Conservation (phyloP, 2,113 vertebrate genomes). For the Zapornia atra region DNA sequence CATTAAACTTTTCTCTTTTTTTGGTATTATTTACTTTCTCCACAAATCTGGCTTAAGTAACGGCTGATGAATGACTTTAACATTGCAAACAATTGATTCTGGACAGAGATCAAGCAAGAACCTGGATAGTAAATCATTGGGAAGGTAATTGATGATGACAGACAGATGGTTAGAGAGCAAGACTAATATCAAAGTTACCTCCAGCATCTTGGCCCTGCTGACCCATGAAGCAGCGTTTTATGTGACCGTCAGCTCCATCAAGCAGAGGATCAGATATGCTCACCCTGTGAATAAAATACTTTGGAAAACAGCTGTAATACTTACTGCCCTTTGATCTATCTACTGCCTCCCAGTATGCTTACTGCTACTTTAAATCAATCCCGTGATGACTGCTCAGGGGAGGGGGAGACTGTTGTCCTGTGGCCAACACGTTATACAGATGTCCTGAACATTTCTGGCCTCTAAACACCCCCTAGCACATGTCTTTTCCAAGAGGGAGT, state of each 20-base stretch:
- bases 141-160: not conserved
- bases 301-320: not conserved
- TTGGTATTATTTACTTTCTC: not conserved
- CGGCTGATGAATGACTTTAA: not conserved
- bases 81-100: not conserved
- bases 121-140: not conserved
- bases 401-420: not conserved
- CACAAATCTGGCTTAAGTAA: not conserved
- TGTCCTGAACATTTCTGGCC: not conserved
- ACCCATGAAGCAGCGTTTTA: not conserved
- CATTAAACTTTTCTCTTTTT: not conserved
- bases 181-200: not conserved
- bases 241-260: not conserved
- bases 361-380: conserved; percentile 9
- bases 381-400: not conserved
- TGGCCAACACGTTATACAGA: not conserved
- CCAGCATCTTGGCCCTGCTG: not conserved
- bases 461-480: not conserved
- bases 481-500: not conserved
- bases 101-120: conserved; percentile 1
- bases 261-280: not conserved
- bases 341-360: not conserved
- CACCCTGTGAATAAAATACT: not conserved
- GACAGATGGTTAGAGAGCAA: not conserved
- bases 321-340: not conserved